Evolutionary conservation across 2,888 invertebrate genomes (phyloP), one percentile per base, ranked within the genome.

Genomic region (Rhingia rostrata): DNA sequence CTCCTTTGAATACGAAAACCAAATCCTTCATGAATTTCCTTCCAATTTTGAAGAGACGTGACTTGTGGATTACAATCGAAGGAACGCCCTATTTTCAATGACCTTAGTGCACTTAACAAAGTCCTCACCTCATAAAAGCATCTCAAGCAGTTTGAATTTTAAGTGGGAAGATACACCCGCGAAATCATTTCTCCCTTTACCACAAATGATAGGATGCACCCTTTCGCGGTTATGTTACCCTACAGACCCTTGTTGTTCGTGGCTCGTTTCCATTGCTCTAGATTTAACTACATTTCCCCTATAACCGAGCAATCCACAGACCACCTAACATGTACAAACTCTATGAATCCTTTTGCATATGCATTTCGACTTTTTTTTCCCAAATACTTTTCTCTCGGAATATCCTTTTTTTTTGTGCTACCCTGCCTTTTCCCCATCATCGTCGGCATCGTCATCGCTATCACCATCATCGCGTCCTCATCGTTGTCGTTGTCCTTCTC

Each of bases 261-360:
- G 33, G 54, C 14, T 30, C 49, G n/a, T 12, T 30, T 56, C 56
- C 9, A 53, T 72, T 72, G 61, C 51, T 72, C 61, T 12, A 61
- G 35, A 43, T 61, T 53, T 53, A 61, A 72, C 51, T 51, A 43
- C 14, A 61, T 53, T 51, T 61, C 33, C 37, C 58, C 30, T 47
- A 69, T 49, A 49, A 30, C 47, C 39, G 32, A 35, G 7, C 37
- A 14, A 14, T 6, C 10, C 10, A 58, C 35, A 30, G 37, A 14
- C 45, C 43, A n/a, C n/a, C 49, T 35, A 37, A 45, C 32, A 66
- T 45, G 33, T 66, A 30, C 47, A n/a, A n/a, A 45, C 30, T 45
- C 22, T 47, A 32, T 30, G 56, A 58, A 49, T 67, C 67, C 22
- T 45, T 56, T 56, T 67, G 67, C 10, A 45, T 54, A 67, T 35